Percentiles rank a stretch among this genome's conserved stretches.
These are phyloP conservation scores for Malacoraja senta DNA, from an alignment of 2,797 vertebrate genomes.

Conservation along the genomic window DNA sequence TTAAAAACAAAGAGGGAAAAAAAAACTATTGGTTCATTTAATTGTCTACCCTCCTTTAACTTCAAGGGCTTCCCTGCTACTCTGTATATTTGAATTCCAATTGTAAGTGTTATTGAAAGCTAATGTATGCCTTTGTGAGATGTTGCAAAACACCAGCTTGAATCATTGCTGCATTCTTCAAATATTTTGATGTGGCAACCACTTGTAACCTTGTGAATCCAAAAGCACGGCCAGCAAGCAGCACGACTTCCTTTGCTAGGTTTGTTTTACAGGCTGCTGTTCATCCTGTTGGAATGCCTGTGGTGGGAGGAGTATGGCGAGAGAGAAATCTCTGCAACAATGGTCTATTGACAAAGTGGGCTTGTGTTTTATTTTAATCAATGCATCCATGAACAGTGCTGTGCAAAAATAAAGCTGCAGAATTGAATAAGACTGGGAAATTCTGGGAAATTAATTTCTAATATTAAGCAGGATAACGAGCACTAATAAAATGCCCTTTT, in stretches of 20 bases:
- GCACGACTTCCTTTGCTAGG: neutral
- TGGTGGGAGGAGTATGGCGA: neutral
- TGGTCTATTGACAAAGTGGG: neutral
- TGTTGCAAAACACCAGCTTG: slow-evolving; percentile 8
- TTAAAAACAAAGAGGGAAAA: too few species aligned
- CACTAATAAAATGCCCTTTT: neutral
- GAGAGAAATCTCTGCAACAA: neutral
- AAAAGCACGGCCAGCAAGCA: neutral
- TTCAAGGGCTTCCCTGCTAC: too few species aligned
- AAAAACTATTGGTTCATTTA: too few species aligned
- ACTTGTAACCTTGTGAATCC: neutral
- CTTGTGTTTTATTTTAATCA: neutral
- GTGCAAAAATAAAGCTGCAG: neutral
- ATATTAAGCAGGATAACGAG: neutral
- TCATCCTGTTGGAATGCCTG: neutral
- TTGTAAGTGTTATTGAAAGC: slow-evolving; percentile 29
- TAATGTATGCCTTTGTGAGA: slow-evolving; percentile 41
- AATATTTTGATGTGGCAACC: slow-evolving; percentile 43
- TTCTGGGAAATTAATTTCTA: neutral
- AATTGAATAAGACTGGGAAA: neutral
- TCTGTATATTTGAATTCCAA: too few species aligned
- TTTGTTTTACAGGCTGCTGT: neutral
- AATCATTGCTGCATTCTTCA: slow-evolving; percentile 30
- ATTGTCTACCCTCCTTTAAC: too few species aligned
- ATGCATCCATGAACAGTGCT: neutral